Evolutionary conservation across 2,888 invertebrate genomes (phyloP).

Genomic region (Chironomus tentans): DNA sequence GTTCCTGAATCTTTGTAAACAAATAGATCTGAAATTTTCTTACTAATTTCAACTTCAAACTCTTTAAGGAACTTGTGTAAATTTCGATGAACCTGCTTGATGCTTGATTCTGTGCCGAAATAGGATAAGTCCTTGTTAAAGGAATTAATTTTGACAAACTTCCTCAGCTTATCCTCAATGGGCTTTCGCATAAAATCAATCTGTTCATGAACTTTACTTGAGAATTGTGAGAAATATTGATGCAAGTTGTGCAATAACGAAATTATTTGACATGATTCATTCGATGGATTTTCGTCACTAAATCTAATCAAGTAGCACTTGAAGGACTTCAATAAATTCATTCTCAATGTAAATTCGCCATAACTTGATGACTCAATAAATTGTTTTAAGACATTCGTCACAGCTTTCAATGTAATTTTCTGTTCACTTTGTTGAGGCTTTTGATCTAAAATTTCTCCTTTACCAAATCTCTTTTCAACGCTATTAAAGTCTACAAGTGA

Average conservation of each 20-base stretch:
- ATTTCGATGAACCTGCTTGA: conserved; percentile 78
- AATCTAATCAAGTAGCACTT: conserved; percentile 57
- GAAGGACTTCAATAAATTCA: conserved; percentile 69
- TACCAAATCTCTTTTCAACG: conserved; percentile 34
- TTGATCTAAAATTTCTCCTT: conserved; percentile 32
- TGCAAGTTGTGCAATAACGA: conserved; percentile 72
- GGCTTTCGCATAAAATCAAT: conserved; percentile 64
- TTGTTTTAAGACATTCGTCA: conserved; percentile 55
- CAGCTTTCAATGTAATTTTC: conserved; percentile 33
- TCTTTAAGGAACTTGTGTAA: conserved; percentile 80
- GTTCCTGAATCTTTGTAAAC: conserved; percentile 36
- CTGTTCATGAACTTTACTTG: conserved; percentile 50
- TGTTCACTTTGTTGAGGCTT: conserved; percentile 31
- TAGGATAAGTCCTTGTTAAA: conserved; percentile 93
- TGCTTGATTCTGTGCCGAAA: conserved; percentile 83
- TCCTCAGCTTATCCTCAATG: conserved; percentile 84
- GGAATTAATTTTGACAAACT: conserved; percentile 87
- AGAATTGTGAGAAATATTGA: conserved; percentile 76
- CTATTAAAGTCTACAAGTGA: conserved; percentile 34
- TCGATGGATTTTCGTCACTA: background rate
- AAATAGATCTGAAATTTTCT: conserved; percentile 39
- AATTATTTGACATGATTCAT: conserved; percentile 46
- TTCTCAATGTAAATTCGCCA: conserved; percentile 71
- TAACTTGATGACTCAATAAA: conserved; percentile 77
- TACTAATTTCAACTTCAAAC: conserved; percentile 55